Conservation (phyloP, 2,113 vertebrate species). For the Psettodes erumei region DNA sequence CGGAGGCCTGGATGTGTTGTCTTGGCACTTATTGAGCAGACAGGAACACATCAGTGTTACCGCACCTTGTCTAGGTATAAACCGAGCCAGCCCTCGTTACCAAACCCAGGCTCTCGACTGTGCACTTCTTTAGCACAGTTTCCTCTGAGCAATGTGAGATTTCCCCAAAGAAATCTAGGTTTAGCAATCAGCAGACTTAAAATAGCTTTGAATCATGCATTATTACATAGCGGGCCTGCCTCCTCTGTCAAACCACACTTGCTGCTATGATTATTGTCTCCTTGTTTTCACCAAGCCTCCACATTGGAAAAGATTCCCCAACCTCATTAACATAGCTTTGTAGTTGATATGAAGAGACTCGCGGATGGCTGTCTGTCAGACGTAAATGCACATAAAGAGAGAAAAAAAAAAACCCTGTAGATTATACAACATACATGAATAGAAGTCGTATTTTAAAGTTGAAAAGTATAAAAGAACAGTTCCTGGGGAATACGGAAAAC, state of each 20-base stretch:
- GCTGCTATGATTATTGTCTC: slow-evolving; percentile 65
- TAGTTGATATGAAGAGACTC: slow-evolving; percentile 44
- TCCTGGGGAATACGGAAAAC: slow-evolving; percentile 23
- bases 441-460: slow-evolving; percentile 29
- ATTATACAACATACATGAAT: slow-evolving; percentile 37
- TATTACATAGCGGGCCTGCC: slow-evolving; percentile 68
- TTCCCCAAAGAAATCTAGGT: slow-evolving; percentile 72
- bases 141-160: slow-evolving; percentile 60
- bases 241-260: slow-evolving; percentile 66
- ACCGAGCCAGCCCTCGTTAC: slow-evolving; percentile 40
- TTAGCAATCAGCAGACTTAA: slow-evolving; percentile 67
- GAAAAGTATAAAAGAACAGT: slow-evolving; percentile 19
- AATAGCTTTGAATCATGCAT: slow-evolving; percentile 81
- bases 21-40: slow-evolving; percentile 16
- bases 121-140: slow-evolving; percentile 62
- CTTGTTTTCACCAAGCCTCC: slow-evolving; percentile 52
- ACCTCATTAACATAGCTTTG: slow-evolving; percentile 72
- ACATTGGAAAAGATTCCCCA: slow-evolving; percentile 44
- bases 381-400: slow-evolving; percentile 40
- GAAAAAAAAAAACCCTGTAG: slow-evolving; percentile 13
- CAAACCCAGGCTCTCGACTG: slow-evolving; percentile 35
- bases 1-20: neutral
- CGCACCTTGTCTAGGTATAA: slow-evolving; percentile 25
- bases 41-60: neutral
- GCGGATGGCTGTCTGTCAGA: slow-evolving; percentile 47